Base-by-base conservation (phyloP, 1,140 invertebrate genomes). In the Mamestra configurata region DNA sequence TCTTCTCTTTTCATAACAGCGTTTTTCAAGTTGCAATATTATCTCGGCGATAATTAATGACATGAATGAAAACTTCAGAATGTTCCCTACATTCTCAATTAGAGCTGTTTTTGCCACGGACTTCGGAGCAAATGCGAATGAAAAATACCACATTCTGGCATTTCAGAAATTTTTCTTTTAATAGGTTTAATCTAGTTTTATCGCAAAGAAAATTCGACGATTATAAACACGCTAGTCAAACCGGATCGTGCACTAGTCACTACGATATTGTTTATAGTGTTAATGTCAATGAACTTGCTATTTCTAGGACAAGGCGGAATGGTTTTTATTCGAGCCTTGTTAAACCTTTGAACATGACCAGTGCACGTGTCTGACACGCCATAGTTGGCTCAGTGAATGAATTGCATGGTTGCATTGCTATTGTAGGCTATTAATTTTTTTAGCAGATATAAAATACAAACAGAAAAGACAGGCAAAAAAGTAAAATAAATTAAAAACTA, bases 271-370 rank as follows among this genome's bases (percentile, higher is more conserved):
- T 27, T 43, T 22, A 22, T 66, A 40, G 37, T 49, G 24, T 3
- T 27, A 46, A 27, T 46, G 64, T 68, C 64, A 46, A 46, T 46
- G 64, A 68, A 68, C 64, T 6, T 46, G 20, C 8, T 22, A 24
- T 24, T 43, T 68, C 18, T 68, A 68, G 40, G 11, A 68, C 64
- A 27, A 49, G 64, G 64, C 22, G 40, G 27, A 46, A 68, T 70
- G 13, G 43, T 35, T 72, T 72, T 72, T 53, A 49, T 71, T 71
- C 18, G n/a, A 53, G 7, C 46, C 46, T 53, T 27, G 24, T 71
- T 3, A 37, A 70, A 72, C 49, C 70, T 72, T 51, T 49, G 46
- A 35, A 72, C 70, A 35, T 53, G 70, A 72, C 70, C 59, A 64
- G 40, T 40, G 18, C 59, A 46, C 18, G 24, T 68, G 22, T 20